Conservation (phyloP, 2,888 invertebrate species). For the Ichneumoninae sp. region DNA sequence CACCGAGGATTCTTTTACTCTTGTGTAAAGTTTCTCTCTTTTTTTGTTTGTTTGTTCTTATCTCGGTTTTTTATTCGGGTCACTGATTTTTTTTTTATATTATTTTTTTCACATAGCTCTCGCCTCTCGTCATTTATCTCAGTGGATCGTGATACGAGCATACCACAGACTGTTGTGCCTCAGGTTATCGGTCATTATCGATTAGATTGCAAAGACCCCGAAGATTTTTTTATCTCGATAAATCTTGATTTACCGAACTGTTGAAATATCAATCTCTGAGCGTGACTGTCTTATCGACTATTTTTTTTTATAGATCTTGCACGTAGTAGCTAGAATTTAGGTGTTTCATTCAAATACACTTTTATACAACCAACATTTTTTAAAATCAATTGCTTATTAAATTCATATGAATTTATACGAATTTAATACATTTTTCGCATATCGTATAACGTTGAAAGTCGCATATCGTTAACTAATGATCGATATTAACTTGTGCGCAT, state of each 20-base stretch:
- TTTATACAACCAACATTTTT: background rate
- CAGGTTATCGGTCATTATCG: conserved; percentile 28
- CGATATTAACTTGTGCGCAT: too few relatives aligned
- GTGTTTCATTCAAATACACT: background rate
- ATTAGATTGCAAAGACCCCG: conserved; percentile 3
- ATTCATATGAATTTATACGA: too few relatives aligned
- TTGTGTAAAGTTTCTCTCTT: background rate
- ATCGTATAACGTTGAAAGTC: too few relatives aligned
- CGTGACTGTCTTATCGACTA: background rate
- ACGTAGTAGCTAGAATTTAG: background rate
- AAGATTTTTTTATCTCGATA: background rate
- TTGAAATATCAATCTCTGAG: background rate
- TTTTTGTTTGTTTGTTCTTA: conserved; percentile 6
- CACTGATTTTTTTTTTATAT: background rate
- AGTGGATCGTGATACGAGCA: conserved; percentile 19
- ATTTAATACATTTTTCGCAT: too few relatives aligned
- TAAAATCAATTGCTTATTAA: too few relatives aligned
- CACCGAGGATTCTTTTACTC: background rate
- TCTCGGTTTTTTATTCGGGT: conserved; percentile 2
- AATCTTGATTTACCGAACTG: background rate
- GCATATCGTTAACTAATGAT: too few relatives aligned
- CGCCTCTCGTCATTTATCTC: conserved; percentile 26
- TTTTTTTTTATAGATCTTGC: background rate
- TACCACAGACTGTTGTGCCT: background rate
- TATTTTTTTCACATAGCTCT: conserved; percentile 2